Evolutionary conservation across 2,797 vertebrate species (phyloP).

Genomic region (Coregonus suidteri): DNA sequence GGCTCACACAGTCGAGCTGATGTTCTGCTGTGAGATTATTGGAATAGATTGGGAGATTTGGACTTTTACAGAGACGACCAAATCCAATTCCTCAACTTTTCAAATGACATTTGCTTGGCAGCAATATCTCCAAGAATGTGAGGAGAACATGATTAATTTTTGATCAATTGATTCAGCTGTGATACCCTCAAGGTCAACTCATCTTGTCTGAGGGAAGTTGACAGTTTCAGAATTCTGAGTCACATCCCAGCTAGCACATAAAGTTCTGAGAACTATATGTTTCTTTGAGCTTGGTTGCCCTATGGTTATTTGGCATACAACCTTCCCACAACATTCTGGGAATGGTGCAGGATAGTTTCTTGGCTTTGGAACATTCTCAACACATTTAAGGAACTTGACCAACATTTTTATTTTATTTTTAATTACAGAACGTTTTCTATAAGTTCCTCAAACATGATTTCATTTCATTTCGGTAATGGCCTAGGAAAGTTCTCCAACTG

Average conservation of each 20-base stretch:
- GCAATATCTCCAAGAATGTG: background rate
- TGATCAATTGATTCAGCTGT: conserved; percentile 7
- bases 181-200: background rate
- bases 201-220: background rate
- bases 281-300: no score
- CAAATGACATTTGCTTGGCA: background rate
- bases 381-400: background rate
- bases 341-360: no score
- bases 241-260: background rate
- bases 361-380: background rate
- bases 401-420: no score
- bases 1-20: no score
- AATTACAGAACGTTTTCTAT: no score
- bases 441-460: no score
- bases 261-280: no score
- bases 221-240: background rate
- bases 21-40: conserved; percentile 7
- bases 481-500: no score
- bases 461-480: no score
- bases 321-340: no score
- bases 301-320: no score
- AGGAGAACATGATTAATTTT: background rate
- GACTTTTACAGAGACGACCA: background rate
- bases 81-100: background rate
- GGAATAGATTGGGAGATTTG: background rate